A percentile compares a stretch with the other conserved stretches of the same genome.
Conservation (phyloP, 2,113 vertebrate species). For the Ailuropoda melanoleuca region DNA sequence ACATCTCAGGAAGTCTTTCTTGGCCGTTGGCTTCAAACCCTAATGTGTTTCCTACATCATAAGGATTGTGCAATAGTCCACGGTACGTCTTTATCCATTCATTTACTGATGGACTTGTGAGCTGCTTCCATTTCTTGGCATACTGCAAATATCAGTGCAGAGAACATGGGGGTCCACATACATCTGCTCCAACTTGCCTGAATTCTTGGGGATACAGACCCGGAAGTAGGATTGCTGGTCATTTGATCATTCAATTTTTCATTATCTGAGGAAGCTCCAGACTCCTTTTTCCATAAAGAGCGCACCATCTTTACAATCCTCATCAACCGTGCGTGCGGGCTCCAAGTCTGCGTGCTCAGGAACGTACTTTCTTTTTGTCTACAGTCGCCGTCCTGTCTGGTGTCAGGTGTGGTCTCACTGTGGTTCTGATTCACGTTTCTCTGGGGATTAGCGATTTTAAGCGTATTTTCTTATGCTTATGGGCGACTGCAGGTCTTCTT, state of each 20-base stretch:
- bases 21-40: too few relatives aligned
- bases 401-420: neutral
- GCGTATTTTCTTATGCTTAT: neutral
- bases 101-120: neutral
- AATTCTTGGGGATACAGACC: neutral
- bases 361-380: neutral
- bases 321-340: neutral
- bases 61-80: neutral
- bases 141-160: neutral
- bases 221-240: neutral
- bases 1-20: too few relatives aligned
- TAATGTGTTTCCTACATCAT: too few relatives aligned
- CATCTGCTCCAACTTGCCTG: neutral
- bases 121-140: neutral
- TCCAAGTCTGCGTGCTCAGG: fast-evolving
- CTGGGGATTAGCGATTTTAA: too few relatives aligned
- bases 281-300: neutral
- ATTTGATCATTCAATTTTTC: neutral
- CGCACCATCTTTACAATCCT: neutral
- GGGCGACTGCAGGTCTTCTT: fast-evolving
- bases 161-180: neutral
- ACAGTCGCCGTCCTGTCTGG: neutral
- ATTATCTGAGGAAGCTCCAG: neutral
- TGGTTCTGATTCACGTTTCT: neutral
- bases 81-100: neutral